A percentile compares a stretch with the other conserved stretches of the same genome.
These are phyloP conservation scores for Thunnus albacares DNA, from an alignment of 2,797 vertebrate species.

Conservation along the genomic window DNA sequence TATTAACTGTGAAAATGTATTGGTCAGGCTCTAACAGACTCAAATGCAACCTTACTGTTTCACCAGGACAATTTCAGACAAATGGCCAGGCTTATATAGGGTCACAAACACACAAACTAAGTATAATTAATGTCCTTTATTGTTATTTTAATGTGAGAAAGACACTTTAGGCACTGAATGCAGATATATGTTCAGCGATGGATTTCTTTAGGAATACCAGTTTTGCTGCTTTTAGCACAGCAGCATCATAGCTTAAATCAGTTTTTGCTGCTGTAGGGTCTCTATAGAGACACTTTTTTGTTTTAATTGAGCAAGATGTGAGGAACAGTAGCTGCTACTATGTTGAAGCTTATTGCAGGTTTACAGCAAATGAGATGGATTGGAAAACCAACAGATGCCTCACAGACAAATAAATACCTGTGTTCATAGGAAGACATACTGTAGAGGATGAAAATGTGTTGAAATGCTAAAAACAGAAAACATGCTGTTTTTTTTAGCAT, in stretches of 20 bases:
- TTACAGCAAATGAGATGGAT: slow-evolving; percentile 52
- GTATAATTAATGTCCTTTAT: background rate
- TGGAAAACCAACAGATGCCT: slow-evolving; percentile 30
- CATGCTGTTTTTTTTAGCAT: background rate
- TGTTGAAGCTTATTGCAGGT: slow-evolving; percentile 67
- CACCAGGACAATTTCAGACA: background rate
- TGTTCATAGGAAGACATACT: slow-evolving; percentile 4
- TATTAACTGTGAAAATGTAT: background rate
- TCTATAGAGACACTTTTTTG: slow-evolving; percentile 9
- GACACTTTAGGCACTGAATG: background rate
- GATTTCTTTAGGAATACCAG: background rate
- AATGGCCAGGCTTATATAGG: background rate
- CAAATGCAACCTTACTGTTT: background rate
- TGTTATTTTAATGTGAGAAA: background rate
- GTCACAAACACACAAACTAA: background rate
- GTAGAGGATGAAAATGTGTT: background rate
- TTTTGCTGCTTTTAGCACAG: background rate
- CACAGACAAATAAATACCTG: slow-evolving; percentile 14
- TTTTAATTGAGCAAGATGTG: slow-evolving; percentile 46
- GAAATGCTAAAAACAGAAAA: slow-evolving; percentile 11
- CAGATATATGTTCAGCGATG: background rate
- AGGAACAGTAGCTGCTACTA: slow-evolving; percentile 20
- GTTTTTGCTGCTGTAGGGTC: background rate
- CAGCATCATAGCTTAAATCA: background rate
- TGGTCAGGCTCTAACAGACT: background rate